Percentiles rank a stretch among this genome's conserved stretches.
These are phyloP conservation scores for Tenebrosternarchus preto DNA, from an alignment of 2,113 vertebrate genomes.

Conservation along the genomic window DNA sequence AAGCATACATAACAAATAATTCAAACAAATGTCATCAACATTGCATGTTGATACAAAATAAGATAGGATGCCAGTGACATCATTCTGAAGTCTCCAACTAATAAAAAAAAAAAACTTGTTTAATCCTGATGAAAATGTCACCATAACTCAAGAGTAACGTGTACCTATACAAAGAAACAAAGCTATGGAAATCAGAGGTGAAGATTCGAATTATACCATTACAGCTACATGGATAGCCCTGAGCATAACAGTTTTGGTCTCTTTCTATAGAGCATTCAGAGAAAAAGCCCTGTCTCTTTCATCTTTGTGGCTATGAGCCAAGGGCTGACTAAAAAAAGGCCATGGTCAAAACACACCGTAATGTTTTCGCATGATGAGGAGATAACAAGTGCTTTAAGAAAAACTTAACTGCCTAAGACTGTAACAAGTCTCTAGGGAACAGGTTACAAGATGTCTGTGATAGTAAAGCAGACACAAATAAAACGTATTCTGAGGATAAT, in stretches of 20 bases:
- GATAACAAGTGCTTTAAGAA: slow-evolving; percentile 5
- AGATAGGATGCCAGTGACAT: not conserved
- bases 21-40: not conserved
- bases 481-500: not conserved
- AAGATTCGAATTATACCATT: slow-evolving; percentile 26
- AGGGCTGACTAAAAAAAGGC: not conserved
- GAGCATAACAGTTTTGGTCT: slow-evolving; percentile 13
- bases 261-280: slow-evolving; percentile 3
- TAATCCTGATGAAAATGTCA: not conserved
- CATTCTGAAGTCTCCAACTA: no score
- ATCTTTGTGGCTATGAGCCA: slow-evolving; percentile 1
- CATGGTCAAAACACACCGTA: slow-evolving; percentile 26
- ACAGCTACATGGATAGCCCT: not conserved
- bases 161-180: no score
- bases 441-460: slow-evolving; percentile 6
- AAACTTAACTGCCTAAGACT: slow-evolving; percentile 13
- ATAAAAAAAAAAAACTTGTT: no score
- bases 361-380: slow-evolving; percentile 12
- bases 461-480: not conserved
- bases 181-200: not conserved
- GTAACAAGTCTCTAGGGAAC: no score
- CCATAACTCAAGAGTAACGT: not conserved
- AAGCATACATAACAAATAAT: not conserved
- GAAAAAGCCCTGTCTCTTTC: not conserved
- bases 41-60: not conserved